Percentiles rank a stretch among this genome's conserved stretches.
Conservation (phyloP, 2,888 invertebrate genomes). For the Eupsilia transversa region DNA sequence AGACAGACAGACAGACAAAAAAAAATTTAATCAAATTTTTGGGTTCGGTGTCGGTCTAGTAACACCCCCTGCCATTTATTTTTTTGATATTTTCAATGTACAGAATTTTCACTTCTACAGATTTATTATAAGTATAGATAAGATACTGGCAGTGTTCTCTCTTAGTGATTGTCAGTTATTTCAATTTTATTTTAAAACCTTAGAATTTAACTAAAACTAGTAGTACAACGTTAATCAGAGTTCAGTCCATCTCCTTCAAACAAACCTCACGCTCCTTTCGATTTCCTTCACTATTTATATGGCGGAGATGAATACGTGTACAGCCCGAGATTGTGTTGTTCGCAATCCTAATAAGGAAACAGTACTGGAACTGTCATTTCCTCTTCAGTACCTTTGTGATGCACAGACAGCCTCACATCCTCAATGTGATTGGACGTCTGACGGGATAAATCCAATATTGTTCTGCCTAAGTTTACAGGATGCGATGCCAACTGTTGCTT, state of each 20-base stretch:
- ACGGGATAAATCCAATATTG: slow-evolving; percentile 32
- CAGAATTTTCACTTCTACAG: no score
- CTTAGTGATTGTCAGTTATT: not conserved
- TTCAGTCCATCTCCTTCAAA: slow-evolving; percentile 10
- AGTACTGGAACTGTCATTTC: slow-evolving; percentile 55
- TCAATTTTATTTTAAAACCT: not conserved
- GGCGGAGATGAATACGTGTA: slow-evolving; percentile 52
- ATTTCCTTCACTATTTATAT: slow-evolving; percentile 39
- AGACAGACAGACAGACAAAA: no score
- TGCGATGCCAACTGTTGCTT: not conserved
- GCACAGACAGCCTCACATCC: slow-evolving; percentile 35
- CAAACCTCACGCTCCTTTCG: slow-evolving; percentile 25
- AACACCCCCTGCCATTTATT: no score
- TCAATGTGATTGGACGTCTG: slow-evolving; percentile 37
- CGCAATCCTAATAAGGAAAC: slow-evolving; percentile 57
- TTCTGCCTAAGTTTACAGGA: slow-evolving; percentile 30
- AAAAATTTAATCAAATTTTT: no score
- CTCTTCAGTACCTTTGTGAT: slow-evolving; percentile 43
- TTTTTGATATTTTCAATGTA: no score
- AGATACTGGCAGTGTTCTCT: not conserved
- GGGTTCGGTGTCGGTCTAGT: no score
- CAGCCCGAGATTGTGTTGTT: slow-evolving; percentile 37
- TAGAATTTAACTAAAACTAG: not conserved
- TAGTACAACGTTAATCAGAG: not conserved
- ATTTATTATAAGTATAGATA: no score